Conservation (phyloP, 2,888 invertebrate species). For the Pandemis cinnamomeana region DNA sequence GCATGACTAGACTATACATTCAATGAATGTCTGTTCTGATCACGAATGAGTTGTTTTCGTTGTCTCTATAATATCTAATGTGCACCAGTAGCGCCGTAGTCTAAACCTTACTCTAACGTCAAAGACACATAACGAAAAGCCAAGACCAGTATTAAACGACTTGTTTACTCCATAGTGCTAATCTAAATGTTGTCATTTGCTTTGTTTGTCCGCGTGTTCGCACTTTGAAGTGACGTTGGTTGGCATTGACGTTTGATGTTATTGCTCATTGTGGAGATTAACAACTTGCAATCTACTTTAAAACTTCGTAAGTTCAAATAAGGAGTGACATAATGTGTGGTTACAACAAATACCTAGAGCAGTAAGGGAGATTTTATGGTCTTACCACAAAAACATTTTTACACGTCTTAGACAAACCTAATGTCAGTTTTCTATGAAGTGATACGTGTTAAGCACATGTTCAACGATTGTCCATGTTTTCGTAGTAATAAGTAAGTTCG, state of each 20-base stretch:
- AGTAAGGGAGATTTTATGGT: neutral
- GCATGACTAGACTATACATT: too few relatives aligned
- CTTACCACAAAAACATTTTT: too few relatives aligned
- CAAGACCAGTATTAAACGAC: neutral
- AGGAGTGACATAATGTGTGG: slow-evolving; percentile 3
- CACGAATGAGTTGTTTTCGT: too few relatives aligned
- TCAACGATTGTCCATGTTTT: too few relatives aligned
- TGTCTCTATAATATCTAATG: too few relatives aligned
- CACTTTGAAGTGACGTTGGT: neutral
- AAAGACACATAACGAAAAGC: neutral
- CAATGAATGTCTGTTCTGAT: too few relatives aligned
- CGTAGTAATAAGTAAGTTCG: too few relatives aligned
- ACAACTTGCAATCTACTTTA: neutral
- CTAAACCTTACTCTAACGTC: too few relatives aligned
- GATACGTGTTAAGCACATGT: too few relatives aligned
- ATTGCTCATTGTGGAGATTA: slow-evolving; percentile 10
- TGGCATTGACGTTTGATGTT: slow-evolving; percentile 2
- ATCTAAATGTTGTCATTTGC: neutral
- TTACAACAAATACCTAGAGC: neutral
- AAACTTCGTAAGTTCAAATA: neutral
- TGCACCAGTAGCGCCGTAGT: too few relatives aligned
- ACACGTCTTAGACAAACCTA: too few relatives aligned
- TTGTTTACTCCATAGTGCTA: neutral
- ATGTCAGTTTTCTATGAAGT: too few relatives aligned
- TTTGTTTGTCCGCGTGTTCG: slow-evolving; percentile 1